phyloP scores from a whole-genome alignment of 1,140 invertebrate species.

The Ylistrum balloti region DNA sequence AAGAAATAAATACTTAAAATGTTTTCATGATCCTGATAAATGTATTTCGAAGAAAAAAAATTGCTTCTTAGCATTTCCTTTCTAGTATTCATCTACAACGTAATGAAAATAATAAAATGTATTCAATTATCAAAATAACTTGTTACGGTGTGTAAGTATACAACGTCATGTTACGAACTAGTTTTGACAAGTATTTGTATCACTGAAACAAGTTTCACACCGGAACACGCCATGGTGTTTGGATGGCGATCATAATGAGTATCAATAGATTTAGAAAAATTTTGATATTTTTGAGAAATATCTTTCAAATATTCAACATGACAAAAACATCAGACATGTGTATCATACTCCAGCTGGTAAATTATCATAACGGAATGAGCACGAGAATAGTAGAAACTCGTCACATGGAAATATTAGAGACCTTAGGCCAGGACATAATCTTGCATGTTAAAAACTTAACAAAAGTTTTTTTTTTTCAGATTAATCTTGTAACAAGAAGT shows the following conservation, averaged over 20 bases:
- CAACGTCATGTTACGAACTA: neutral
- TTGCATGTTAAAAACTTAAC: no score
- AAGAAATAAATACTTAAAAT: slow-evolving; percentile 40
- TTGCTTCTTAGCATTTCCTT: neutral
- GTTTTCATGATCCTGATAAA: slow-evolving; percentile 39
- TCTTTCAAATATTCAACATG: no score
- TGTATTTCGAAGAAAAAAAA: neutral
- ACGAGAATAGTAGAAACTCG: no score
- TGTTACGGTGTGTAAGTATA: neutral
- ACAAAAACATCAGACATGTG: no score
- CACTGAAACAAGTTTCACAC: neutral
- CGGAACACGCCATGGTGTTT: neutral
- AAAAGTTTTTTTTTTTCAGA: no score
- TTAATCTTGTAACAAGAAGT: no score
- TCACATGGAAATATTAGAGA: no score
- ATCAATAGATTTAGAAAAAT: neutral
- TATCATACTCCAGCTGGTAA: no score
- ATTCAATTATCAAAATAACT: slow-evolving; percentile 27
- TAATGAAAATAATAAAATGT: neutral
- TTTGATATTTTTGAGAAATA: neutral
- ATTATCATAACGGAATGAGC: no score
- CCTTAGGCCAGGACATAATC: no score
- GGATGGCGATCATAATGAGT: no score
- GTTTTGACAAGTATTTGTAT: slow-evolving; percentile 18
- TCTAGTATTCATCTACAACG: neutral